Evolutionary conservation across 2,888 invertebrate genomes (phyloP).

Genomic region (Metalampra italica): DNA sequence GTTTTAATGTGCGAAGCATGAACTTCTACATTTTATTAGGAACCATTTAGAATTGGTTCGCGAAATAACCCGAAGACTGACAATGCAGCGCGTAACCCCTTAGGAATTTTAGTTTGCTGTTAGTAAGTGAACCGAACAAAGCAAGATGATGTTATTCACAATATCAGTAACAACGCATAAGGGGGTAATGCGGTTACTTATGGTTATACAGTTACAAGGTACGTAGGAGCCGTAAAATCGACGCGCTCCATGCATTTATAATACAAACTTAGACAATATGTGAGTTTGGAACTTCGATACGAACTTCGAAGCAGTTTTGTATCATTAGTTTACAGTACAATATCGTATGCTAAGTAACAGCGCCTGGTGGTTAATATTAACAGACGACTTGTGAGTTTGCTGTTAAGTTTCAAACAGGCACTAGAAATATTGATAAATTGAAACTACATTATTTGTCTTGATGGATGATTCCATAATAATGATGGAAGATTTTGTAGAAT

Average conservation of each 20-base stretch:
- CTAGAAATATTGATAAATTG: too few relatives aligned
- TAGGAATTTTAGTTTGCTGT: too few relatives aligned
- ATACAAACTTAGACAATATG: conserved; percentile 15
- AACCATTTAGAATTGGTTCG: too few relatives aligned
- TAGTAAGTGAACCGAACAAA: background rate
- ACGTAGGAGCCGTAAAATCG: conserved; percentile 20
- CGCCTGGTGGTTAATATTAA: background rate
- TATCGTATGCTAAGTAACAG: background rate
- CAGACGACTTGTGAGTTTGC: background rate
- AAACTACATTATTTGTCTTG: too few relatives aligned
- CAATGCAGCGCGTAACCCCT: too few relatives aligned
- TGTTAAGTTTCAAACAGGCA: background rate
- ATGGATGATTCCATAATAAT: too few relatives aligned
- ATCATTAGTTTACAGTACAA: background rate
- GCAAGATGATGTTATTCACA: conserved; percentile 7
- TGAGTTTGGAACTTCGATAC: background rate
- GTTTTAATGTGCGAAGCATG: too few relatives aligned
- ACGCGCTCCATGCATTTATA: conserved; percentile 30
- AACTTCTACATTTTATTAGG: too few relatives aligned
- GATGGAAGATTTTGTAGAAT: too few relatives aligned
- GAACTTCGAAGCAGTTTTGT: too few relatives aligned
- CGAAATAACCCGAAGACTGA: too few relatives aligned
- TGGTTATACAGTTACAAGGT: conserved; percentile 1
- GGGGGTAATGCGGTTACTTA: conserved; percentile 13
- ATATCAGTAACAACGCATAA: conserved; percentile 10